phyloP scores from a whole-genome alignment of 1,140 invertebrate genomes.

The Neomicropteryx cornuta region DNA sequence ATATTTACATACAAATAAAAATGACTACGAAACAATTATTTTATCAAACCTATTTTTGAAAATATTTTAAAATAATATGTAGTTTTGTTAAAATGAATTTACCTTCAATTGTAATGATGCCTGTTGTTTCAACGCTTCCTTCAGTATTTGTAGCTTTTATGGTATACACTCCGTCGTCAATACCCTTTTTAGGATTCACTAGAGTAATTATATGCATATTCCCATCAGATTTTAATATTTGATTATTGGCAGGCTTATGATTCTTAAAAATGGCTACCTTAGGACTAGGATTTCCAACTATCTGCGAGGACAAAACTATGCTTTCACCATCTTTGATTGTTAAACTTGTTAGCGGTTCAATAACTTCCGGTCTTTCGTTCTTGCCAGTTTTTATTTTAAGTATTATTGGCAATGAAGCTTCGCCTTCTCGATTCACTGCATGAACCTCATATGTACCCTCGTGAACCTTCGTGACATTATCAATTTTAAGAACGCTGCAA shows the following conservation, averaged over 20 bases:
- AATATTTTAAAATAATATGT: too few species aligned
- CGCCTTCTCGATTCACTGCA: conserved; percentile 82
- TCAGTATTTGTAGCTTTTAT: conserved; percentile 68
- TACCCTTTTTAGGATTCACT: conserved; percentile 48
- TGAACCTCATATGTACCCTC: conserved; percentile 82
- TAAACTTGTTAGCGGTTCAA: conserved; percentile 64
- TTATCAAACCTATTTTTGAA: too few species aligned
- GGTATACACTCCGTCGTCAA: conserved; percentile 67
- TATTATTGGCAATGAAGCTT: conserved; percentile 69
- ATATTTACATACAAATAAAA: too few species aligned
- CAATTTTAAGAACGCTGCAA: conserved; percentile 68
- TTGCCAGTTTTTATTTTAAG: conserved; percentile 71
- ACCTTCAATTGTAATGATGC: conserved; percentile 73
- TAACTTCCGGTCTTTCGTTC: conserved; percentile 66
- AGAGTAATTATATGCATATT: conserved; percentile 57
- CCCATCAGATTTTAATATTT: conserved; percentile 49
- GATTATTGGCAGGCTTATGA: conserved; percentile 50
- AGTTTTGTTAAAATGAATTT: too few species aligned
- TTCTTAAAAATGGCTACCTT: conserved; percentile 72
- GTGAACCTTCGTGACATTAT: conserved; percentile 63
- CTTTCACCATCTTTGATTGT: conserved; percentile 69
- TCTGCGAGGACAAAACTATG: conserved; percentile 60
- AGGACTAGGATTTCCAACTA: conserved; percentile 71
- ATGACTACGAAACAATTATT: too few species aligned
- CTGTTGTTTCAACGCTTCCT: conserved; percentile 63